A percentile compares a stretch with the other conserved stretches of the same genome.
Conservation (phyloP, 1,140 invertebrate species). For the Drosophila seguyi region DNA sequence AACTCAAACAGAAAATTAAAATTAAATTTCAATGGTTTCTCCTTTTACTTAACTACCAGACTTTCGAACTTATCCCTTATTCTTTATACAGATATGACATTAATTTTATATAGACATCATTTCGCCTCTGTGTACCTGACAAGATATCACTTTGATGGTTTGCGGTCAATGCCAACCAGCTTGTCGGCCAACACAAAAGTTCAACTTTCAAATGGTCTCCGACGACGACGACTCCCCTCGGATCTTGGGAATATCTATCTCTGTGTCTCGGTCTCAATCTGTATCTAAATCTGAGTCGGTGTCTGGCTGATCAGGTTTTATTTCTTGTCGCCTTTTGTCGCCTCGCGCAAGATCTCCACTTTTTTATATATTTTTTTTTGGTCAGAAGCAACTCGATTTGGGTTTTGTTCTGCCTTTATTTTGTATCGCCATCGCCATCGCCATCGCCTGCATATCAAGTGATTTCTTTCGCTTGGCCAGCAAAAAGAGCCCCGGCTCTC, state of each 20-base stretch:
- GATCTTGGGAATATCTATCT: not conserved
- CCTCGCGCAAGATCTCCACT: conserved; percentile 3
- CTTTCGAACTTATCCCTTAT: not conserved
- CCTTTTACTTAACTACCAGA: not conserved
- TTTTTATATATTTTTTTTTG: conserved; percentile 1
- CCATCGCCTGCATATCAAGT: conserved; percentile 59
- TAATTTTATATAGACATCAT: not conserved
- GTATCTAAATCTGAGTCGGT: not conserved
- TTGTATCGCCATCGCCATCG: conserved; percentile 9
- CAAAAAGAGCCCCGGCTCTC: conserved; percentile 21
- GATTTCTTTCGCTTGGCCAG: conserved; percentile 27
- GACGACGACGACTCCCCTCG: not conserved
- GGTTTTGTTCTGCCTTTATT: conserved; percentile 29
- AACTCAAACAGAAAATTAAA: not conserved
- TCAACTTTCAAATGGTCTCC: conserved; percentile 39
- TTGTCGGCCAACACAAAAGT: conserved; percentile 27
- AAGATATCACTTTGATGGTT: conserved; percentile 54
- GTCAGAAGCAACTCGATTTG: conserved; percentile 27
- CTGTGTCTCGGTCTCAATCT: conserved; percentile 3
- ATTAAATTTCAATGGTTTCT: not conserved
- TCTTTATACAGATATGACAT: not conserved
- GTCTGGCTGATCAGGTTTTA: conserved; percentile 36
- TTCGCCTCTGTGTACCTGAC: conserved; percentile 10
- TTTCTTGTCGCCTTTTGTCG: conserved; percentile 26
- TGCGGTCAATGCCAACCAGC: conserved; percentile 81